Conservation (phyloP, 2,888 invertebrate species). For the Athrips mouffetella region DNA sequence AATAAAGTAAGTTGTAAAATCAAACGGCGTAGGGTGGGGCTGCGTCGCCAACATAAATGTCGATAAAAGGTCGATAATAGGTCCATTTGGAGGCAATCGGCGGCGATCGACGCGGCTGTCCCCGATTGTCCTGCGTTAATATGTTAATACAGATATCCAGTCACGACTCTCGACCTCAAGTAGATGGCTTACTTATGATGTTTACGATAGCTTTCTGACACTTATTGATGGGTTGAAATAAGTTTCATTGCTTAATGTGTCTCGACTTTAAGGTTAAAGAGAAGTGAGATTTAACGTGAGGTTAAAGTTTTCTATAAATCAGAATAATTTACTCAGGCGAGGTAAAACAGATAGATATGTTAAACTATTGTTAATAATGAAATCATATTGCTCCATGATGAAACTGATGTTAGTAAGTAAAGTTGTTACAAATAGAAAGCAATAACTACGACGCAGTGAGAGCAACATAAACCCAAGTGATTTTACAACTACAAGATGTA, state of each 20-base stretch:
- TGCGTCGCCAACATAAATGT: constrained; percentile 31
- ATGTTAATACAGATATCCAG: constrained; percentile 46
- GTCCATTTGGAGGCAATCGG: constrained; percentile 32
- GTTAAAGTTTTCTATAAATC: too few relatives aligned
- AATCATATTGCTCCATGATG: too few relatives aligned
- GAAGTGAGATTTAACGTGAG: too few relatives aligned
- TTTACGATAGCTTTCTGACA: constrained; percentile 44
- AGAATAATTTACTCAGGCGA: too few relatives aligned
- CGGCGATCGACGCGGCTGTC: constrained; percentile 34
- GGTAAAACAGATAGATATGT: too few relatives aligned
- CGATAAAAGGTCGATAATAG: constrained; percentile 36
- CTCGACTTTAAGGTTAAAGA: constrained; percentile 22
- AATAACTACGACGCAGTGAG: too few relatives aligned
- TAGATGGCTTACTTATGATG: constrained; percentile 35
- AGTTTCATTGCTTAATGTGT: constrained; percentile 20
- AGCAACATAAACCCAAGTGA: not conserved
- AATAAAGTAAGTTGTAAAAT: constrained; percentile 48
- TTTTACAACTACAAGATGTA: not conserved
- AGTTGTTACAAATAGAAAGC: too few relatives aligned
- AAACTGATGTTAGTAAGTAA: too few relatives aligned
- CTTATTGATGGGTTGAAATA: constrained; percentile 22
- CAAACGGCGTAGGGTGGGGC: constrained; percentile 36
- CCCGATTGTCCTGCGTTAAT: constrained; percentile 47
- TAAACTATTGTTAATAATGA: not conserved
- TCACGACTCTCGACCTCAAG: constrained; percentile 37